A percentile compares a stretch with the other conserved stretches of the same genome.
phyloP scores from a whole-genome alignment of 2,888 invertebrate genomes.

The Tenthredo amoena region DNA sequence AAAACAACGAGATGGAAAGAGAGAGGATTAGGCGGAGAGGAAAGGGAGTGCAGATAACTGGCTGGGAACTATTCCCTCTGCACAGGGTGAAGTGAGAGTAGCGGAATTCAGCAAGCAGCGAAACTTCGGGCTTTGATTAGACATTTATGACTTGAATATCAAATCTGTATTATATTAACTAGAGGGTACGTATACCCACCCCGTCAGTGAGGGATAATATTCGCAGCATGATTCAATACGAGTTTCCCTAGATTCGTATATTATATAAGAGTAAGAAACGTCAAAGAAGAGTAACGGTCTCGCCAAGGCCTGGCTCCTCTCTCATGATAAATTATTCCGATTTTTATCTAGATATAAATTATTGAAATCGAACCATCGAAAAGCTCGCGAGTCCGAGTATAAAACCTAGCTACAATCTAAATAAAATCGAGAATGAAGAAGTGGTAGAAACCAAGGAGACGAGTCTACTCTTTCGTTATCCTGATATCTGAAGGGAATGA shows the following conservation, averaged over 20 bases:
- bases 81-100: background rate
- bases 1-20: slow-evolving; percentile 51
- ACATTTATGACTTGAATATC: slow-evolving; percentile 66
- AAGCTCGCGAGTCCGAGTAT: background rate
- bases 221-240: background rate
- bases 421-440: background rate
- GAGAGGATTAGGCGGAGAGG: slow-evolving; percentile 39
- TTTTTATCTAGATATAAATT: background rate
- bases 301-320: background rate
- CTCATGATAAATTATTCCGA: background rate
- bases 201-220: background rate
- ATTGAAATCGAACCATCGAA: background rate
- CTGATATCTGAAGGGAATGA: background rate
- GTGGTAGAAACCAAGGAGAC: background rate
- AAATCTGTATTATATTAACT: slow-evolving; percentile 63
- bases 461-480: background rate
- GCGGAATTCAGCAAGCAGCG: slow-evolving; percentile 53
- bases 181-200: background rate
- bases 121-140: slow-evolving; percentile 65
- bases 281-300: background rate
- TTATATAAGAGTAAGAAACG: background rate
- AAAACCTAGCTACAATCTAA: background rate
- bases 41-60: slow-evolving; percentile 39
- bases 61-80: slow-evolving; percentile 42
- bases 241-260: background rate